Evolutionary conservation across 1,140 invertebrate genomes (phyloP).

Genomic region (Papilio glaucus): DNA sequence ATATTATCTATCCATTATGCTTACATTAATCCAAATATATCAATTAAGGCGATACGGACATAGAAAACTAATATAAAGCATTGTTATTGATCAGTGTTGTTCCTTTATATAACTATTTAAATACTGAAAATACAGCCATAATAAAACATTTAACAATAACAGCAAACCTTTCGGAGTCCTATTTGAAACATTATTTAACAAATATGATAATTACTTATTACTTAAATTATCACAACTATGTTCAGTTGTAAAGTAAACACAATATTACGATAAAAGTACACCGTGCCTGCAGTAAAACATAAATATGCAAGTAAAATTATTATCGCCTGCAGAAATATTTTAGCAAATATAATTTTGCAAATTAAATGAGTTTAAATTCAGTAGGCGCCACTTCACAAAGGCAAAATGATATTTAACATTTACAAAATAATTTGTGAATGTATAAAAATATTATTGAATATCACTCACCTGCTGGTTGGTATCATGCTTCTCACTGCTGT

Average conservation of each 20-base stretch:
- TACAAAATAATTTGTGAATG: too few species aligned
- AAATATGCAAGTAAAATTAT: neutral
- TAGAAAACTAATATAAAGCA: too few species aligned
- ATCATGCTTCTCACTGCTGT: slow-evolving; percentile 69
- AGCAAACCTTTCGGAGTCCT: neutral
- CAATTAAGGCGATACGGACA: too few species aligned
- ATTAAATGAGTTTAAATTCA: slow-evolving; percentile 38
- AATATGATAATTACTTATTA: neutral
- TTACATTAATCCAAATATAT: too few species aligned
- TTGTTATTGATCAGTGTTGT: too few species aligned
- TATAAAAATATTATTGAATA: too few species aligned
- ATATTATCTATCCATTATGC: too few species aligned
- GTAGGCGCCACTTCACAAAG: too few species aligned
- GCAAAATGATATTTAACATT: too few species aligned
- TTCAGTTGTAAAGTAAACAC: neutral
- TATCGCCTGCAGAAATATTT: slow-evolving; percentile 33
- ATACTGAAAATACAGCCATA: neutral
- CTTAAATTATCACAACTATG: neutral
- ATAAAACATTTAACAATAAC: too few species aligned
- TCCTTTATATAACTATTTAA: too few species aligned
- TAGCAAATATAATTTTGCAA: slow-evolving; percentile 40
- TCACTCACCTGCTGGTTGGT: slow-evolving; percentile 65
- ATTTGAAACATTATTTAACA: neutral
- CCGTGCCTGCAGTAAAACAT: neutral
- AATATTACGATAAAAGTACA: neutral